Base-by-base conservation (phyloP, 1,140 invertebrate genomes). In the Atta cephalotes region DNA sequence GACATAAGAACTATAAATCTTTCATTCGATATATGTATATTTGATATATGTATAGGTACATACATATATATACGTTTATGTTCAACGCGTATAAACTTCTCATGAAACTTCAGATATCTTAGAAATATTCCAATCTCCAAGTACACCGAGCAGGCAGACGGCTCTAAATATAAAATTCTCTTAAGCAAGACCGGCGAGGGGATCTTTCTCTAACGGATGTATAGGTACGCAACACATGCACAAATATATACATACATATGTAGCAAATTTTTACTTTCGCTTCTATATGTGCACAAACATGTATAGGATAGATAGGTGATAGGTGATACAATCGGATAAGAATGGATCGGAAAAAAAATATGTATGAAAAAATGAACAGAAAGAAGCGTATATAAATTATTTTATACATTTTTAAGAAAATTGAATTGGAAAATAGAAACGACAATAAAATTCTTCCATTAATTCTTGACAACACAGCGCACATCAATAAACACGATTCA, bases 111-210 rank as follows among this genome's bases (percentile, higher is more conserved):
- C 77, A 77, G 74, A 72, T 76, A 86, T 89, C 74, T 86, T 70
- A 62, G 68, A 84, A 81, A 88, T 86, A 88, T 89, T 89, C 85
- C 84, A 90, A 90, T 90, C 86, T 82, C 88, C 85, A 63, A 87
- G 71, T 62, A 82, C 80, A 87, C 88, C 70, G 80, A 25, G 58
- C 86, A 89, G 63, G 49, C 65, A 85, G 25, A 87, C 82, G 49
- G 62, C 66, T 87, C 79, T 87, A 87, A 89, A 89, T 89, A 89
- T 86, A 78, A 82, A 72, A 82, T 86, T 87, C 63, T 51, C 71
- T 89, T 87, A 89, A 87, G 76, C 74, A 78, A 87, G 68, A 87
- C 63, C 71, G 65, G 58, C 88, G 85, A 87, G 58, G 14, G 74
- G 51, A 87, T 87, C 58, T 12, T 51, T 9, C 45, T 12, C 18